Evolutionary conservation across 2,888 invertebrate genomes (phyloP).

Genomic region (Criorhina ranunculi): DNA sequence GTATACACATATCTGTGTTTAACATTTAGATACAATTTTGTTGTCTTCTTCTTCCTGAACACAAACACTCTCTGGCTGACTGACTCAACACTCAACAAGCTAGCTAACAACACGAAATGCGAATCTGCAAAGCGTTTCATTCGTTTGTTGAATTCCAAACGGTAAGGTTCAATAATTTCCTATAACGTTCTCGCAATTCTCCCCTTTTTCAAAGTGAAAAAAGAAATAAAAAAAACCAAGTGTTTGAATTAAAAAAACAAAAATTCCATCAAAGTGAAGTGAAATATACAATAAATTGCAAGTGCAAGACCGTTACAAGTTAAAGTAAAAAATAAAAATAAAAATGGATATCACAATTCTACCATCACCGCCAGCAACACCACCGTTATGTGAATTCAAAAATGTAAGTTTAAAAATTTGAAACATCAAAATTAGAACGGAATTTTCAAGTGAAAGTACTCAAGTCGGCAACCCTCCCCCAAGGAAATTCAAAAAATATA

Average conservation of each 20-base stretch:
- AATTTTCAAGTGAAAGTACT: slow-evolving; percentile 57
- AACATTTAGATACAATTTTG: slow-evolving; percentile 47
- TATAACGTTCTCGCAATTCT: slow-evolving; percentile 32
- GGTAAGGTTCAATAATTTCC: slow-evolving; percentile 80
- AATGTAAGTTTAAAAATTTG: slow-evolving; percentile 81
- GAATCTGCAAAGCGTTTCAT: slow-evolving; percentile 81
- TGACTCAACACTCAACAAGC: slow-evolving; percentile 75
- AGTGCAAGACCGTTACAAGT: slow-evolving; percentile 45
- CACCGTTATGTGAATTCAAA: slow-evolving; percentile 87
- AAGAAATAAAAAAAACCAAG: slow-evolving; percentile 35
- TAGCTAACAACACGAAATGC: slow-evolving; percentile 74
- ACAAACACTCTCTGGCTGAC: slow-evolving; percentile 48
- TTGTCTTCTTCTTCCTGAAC: slow-evolving; percentile 61
- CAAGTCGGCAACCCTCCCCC: background rate
- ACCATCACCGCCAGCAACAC: slow-evolving; percentile 90
- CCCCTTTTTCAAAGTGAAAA: too few species aligned
- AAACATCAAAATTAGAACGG: slow-evolving; percentile 41
- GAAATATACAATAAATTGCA: too few species aligned
- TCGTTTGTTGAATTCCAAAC: slow-evolving; percentile 84
- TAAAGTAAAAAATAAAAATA: slow-evolving; percentile 58
- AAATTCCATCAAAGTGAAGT: slow-evolving; percentile 61
- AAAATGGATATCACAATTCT: slow-evolving; percentile 83
- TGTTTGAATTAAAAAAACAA: slow-evolving; percentile 43
- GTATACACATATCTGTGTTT: slow-evolving; percentile 12
- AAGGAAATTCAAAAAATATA: too few species aligned